These are phyloP conservation scores for Gorsachius magnificus DNA, from an alignment of 2,797 vertebrate genomes.

Conservation along the genomic window DNA sequence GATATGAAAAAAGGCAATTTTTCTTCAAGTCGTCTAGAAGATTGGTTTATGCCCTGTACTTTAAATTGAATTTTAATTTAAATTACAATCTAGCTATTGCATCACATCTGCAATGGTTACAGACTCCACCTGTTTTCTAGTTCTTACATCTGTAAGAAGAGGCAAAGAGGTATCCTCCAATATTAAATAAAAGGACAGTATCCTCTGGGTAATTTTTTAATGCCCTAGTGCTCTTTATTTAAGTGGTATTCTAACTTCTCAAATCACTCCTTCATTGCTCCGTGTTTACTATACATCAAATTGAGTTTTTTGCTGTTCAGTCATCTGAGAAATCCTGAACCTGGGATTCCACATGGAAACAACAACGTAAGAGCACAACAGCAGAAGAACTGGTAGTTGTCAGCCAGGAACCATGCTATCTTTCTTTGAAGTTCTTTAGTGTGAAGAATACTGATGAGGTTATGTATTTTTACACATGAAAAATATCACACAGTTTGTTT, in stretches of 20 bases:
- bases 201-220: neutral
- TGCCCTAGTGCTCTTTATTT: neutral
- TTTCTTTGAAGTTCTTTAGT: neutral
- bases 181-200: neutral
- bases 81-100: neutral
- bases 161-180: neutral
- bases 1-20: neutral
- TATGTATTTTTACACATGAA: neutral
- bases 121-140: neutral
- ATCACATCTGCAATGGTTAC: neutral
- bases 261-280: neutral
- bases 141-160: neutral
- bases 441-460: neutral
- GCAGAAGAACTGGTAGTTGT: neutral
- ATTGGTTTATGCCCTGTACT: neutral
- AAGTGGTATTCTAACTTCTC: neutral
- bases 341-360: neutral
- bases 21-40: conserved; percentile 8
- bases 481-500: neutral
- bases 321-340: neutral
- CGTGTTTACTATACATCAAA: neutral
- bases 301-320: neutral
- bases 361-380: neutral
- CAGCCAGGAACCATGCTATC: neutral
- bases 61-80: conserved; percentile 25